Percentiles rank a stretch among this genome's conserved stretches.
These are phyloP conservation scores for Chelonia mydas DNA, from an alignment of 2,797 vertebrate species.

Conservation along the genomic window DNA sequence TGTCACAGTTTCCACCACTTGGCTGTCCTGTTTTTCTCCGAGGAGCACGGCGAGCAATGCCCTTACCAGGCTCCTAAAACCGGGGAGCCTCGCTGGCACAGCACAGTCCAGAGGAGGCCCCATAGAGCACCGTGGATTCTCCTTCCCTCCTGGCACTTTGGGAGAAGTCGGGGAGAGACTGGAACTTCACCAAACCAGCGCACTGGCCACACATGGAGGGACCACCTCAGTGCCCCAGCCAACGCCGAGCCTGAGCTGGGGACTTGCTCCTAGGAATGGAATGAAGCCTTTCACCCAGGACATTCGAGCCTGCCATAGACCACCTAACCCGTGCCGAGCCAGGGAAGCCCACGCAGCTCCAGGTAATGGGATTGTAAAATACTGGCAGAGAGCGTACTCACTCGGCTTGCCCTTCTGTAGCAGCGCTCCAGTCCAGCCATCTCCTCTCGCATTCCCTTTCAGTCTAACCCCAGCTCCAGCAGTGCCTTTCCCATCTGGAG, in stretches of 20 bases:
- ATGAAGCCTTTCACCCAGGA: not conserved
- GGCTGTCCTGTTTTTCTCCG: not conserved
- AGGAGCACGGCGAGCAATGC: not conserved
- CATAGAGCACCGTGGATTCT: not conserved
- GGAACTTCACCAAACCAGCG: not conserved
- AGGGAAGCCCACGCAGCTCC: not conserved
- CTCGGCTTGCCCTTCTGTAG: not conserved
- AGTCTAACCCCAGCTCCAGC: conserved; percentile 28
- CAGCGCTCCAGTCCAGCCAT: conserved; percentile 6
- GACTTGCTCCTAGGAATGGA: not conserved
- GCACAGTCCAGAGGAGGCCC: not conserved
- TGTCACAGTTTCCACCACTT: not conserved
- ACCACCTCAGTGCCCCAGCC: not conserved
- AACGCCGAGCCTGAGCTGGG: not conserved
- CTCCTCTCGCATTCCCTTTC: conserved; percentile 30
- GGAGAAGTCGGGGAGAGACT: not conserved
- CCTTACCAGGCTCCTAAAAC: not conserved
- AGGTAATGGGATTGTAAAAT: not conserved
- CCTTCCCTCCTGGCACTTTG: not conserved
- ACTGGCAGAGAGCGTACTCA: not conserved
- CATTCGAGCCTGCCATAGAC: not conserved
- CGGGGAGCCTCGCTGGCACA: not conserved
- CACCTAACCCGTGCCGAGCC: not conserved
- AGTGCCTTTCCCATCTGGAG: conserved; percentile 62
- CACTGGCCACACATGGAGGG: accelerated